Conservation (phyloP, 2,888 invertebrate species). For the Synanthedon tipuliformis region DNA sequence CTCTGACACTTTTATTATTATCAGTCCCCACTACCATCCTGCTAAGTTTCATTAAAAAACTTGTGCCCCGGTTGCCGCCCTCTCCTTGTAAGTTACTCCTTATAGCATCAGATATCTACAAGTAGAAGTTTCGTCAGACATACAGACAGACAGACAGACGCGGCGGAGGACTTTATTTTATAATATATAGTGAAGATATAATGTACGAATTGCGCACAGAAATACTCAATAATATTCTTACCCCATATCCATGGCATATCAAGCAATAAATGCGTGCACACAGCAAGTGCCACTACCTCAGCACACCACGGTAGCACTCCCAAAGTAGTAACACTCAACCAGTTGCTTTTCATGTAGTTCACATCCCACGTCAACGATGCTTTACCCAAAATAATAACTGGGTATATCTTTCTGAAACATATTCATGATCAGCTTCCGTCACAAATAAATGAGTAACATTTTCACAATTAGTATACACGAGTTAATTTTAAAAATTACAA, state of each 20-base stretch:
- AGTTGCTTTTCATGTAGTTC: conserved; percentile 41
- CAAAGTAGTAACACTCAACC: conserved; percentile 37
- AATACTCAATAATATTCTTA: conserved; percentile 12
- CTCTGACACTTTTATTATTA: background rate
- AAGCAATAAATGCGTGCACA: conserved; percentile 36
- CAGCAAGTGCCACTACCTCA: conserved; percentile 40
- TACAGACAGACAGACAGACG: too few relatives aligned
- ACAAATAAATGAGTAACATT: too few relatives aligned
- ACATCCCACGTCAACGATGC: conserved; percentile 50
- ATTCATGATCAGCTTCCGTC: background rate
- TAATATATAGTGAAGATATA: background rate
- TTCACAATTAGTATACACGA: too few relatives aligned
- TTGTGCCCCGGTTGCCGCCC: too few relatives aligned
- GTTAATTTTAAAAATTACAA: too few relatives aligned
- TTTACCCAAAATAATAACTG: conserved; percentile 55
- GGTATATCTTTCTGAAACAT: conserved; percentile 46
- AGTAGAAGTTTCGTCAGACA: too few relatives aligned
- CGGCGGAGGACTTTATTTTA: too few relatives aligned
- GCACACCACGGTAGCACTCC: conserved; percentile 47
- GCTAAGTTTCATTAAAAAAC: too few relatives aligned
- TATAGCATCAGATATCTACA: too few relatives aligned
- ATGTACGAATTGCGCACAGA: background rate
- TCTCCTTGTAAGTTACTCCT: too few relatives aligned
- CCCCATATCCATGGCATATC: conserved; percentile 58
- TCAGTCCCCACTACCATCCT: background rate